Conservation (phyloP, 2,797 vertebrate genomes). For the Pogoniulus pusillus region DNA sequence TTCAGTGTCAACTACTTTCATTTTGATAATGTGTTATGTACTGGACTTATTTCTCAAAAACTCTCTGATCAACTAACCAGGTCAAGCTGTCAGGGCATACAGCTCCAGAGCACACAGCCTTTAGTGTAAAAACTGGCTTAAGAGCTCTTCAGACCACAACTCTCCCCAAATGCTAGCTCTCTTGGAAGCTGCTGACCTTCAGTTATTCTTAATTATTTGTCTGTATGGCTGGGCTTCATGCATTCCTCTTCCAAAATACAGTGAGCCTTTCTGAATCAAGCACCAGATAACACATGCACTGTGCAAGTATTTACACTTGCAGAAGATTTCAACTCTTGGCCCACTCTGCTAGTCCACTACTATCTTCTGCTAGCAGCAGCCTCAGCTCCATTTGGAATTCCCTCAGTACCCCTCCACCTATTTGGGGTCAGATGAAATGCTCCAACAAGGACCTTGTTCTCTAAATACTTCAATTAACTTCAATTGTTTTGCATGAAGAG, state of each 20-base stretch:
- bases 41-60: neutral
- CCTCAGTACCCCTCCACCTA: neutral
- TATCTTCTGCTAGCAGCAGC: neutral
- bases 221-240: neutral
- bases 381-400: neutral
- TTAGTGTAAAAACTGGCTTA: neutral
- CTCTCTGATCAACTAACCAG: neutral
- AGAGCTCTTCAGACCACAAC: neutral
- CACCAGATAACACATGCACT: neutral
- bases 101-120: neutral
- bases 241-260: neutral
- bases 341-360: neutral
- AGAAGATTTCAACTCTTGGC: neutral
- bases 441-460: neutral
- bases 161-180: neutral
- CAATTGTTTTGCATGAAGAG: neutral
- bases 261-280: neutral
- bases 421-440: neutral
- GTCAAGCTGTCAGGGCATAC: rapidly evolving
- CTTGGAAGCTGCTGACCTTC: neutral
- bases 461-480: neutral
- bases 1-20: neutral
- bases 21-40: neutral
- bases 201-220: neutral
- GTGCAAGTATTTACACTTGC: neutral